Evolutionary conservation across 2,797 vertebrate genomes (phyloP).

Genomic region (Chelonia mydas): DNA sequence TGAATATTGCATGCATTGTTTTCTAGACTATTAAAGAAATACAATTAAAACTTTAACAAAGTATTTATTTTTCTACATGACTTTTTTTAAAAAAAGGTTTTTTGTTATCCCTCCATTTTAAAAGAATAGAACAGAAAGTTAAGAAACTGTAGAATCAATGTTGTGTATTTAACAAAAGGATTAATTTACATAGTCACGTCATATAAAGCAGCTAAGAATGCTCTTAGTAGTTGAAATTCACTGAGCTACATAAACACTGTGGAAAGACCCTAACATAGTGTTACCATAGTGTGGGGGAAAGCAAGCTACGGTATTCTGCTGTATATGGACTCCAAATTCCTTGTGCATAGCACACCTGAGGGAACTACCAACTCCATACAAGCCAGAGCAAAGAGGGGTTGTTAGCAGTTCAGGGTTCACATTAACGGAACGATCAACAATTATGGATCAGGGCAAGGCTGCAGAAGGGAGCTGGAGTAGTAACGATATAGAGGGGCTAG

Average conservation of each 20-base stretch:
- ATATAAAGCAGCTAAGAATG: background rate
- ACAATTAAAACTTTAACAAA: constrained; percentile 24
- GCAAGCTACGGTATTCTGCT: background rate
- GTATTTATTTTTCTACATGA: background rate
- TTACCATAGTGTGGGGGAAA: background rate
- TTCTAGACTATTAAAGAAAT: background rate
- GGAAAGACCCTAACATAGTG: accelerated
- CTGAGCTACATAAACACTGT: accelerated
- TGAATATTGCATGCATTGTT: background rate
- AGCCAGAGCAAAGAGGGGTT: background rate
- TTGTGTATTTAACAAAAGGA: background rate
- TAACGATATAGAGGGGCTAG: accelerated
- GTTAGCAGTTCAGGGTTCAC: background rate
- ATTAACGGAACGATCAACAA: background rate
- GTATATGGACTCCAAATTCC: background rate
- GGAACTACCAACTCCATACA: background rate
- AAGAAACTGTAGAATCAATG: accelerated
- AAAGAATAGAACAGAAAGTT: background rate
- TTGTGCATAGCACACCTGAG: background rate
- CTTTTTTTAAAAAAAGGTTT: background rate
- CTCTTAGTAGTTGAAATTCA: accelerated
- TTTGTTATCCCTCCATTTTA: background rate
- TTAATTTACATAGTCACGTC: background rate
- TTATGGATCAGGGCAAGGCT: accelerated
- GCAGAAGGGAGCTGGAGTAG: background rate